Conservation (phyloP, 2,113 vertebrate genomes). For the Irena cyanogastra region DNA sequence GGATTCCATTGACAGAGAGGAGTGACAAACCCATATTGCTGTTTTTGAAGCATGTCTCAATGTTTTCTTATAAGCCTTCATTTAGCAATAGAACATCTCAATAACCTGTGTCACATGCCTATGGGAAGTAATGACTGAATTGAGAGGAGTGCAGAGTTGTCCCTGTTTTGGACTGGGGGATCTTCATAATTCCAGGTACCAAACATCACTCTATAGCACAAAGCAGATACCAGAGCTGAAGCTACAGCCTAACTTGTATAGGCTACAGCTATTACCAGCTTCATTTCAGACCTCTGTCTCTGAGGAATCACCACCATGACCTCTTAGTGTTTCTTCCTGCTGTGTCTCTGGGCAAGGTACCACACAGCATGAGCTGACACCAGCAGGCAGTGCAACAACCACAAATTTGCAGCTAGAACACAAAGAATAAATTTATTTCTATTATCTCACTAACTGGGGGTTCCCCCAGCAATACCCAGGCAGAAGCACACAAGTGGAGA, state of each 20-base stretch:
- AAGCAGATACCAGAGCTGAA: background rate
- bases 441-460: background rate
- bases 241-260: background rate
- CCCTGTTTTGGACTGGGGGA: rapidly evolving
- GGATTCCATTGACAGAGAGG: background rate
- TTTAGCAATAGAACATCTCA: background rate
- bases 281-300: background rate
- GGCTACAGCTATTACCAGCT: background rate
- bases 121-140: background rate
- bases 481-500: background rate
- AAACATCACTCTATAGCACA: background rate
- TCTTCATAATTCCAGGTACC: background rate
- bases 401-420: background rate
- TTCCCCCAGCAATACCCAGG: background rate
- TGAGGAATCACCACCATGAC: background rate
- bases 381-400: background rate
- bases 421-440: background rate
- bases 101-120: background rate
- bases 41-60: background rate
- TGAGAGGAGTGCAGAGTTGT: background rate
- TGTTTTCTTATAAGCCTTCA: background rate
- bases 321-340: background rate
- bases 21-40: rapidly evolving
- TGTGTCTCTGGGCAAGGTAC: background rate
- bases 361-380: background rate